Base-by-base conservation (phyloP, 2,113 vertebrate genomes). In the Thamnaconus septentrionalis region DNA sequence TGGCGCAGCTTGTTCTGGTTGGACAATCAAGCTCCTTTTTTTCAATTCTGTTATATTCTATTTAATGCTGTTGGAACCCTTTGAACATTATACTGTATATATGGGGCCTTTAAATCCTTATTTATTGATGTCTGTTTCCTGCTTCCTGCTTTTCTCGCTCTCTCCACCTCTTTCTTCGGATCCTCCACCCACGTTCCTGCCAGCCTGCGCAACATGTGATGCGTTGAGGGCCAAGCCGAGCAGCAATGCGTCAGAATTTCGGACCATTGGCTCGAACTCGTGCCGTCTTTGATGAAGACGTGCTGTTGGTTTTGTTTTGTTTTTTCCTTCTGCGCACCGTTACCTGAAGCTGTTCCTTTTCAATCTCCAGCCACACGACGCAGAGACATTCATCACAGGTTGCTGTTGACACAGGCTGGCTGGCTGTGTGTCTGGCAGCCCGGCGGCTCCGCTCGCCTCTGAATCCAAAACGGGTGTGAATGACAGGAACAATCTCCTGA, bases 1-100 rank as follows among this genome's bases (percentile, higher is more conserved):
- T 85, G 8, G 53, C 72, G 51, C 80, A 86, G 78, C 83, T 84
- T 75, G 69, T 81, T 85, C 65, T 64, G 61, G 87, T 85, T 83
- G 79, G 51, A 31, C 53, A n/a, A n/a, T 40, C 4, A 12, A 75
- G 59, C 69, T 42, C 39, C 60, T 60, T 79, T 73, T 72, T 56
- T 78, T 70, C 18, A 31, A 52, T 12, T 6, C 71, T 59, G 55
- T 48, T 53, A 45, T 66, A 5, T 62, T 65, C 31, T 31, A 31
- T 31, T 31, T 31, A 31, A 31, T 31, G 18, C 18, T 31, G 18
- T 31, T 31, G 18, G 18, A 31, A 31, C 18, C 18, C 18, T 31
- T 31, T 31, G 18, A 31, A 31, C 18, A 31, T 31, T 31, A 31
- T 31, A 31, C 18, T 31, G 18, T 31, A 31, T 31, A 2, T 31